Base-by-base conservation (phyloP, 1,140 invertebrate genomes). In the Zaprionus africanus region DNA sequence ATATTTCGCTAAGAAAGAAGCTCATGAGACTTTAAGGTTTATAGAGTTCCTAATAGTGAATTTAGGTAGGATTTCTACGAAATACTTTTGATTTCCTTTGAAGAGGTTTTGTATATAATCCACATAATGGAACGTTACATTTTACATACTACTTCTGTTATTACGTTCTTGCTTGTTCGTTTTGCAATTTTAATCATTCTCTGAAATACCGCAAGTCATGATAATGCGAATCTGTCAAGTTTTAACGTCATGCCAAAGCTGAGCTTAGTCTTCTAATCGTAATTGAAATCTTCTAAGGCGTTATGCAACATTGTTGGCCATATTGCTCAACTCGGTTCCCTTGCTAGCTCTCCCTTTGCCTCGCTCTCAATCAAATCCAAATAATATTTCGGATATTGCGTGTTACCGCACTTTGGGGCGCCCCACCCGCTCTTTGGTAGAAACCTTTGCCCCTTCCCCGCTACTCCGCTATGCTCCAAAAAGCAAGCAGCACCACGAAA, bases 271-370 rank as follows among this genome's bases (percentile, higher is more conserved):
- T 65, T 58, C 64, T 79, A 64, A 79, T 79, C 77, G 72, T 79
- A 79, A 79, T 79, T 79, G 74, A 77, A 79, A 79, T 79, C 77
- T 79, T 79, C 77, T 79, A 43, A 76, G 60, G 63, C 59, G 59
- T 76, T 79, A 76, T 79, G 77, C 67, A 79, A 79, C 64, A 59
- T n/a, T 12, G n/a, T 56, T 61, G 26, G 31, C 62, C 68, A 60
- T 57, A 70, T 75, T 78, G 72, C 62, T 66, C 59, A 71, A 69
- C 59, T 66, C 19, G 12, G 17, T 17, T 51, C 19, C 19, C 46
- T 51, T 24, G n/a, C 19, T 12, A 17, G 17, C 53, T 5, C 19
- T 22, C 38, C 5, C 38, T 43, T 9, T 19, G 5, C 13, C 17
- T 11, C 17, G n/a, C 57, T 59, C 26, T 56, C 15, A 70, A 71